phyloP scores from a whole-genome alignment of 2,888 invertebrate genomes.

The Apeira syringaria region DNA sequence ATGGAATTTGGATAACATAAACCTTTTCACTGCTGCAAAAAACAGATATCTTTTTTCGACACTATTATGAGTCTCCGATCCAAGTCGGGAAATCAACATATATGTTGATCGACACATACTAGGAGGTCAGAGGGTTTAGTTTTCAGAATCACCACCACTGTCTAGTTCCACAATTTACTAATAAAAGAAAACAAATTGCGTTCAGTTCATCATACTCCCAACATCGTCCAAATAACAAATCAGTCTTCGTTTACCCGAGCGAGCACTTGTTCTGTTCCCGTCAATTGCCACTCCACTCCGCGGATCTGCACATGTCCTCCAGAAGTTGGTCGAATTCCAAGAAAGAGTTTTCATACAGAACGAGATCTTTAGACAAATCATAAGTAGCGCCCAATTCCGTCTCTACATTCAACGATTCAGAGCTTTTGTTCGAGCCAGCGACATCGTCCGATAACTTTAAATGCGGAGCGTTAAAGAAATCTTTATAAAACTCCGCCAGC shows the following conservation, averaged over 20 bases:
- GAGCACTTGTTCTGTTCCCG: constrained; percentile 33
- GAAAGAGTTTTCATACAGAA: constrained; percentile 88
- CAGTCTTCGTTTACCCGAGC: constrained; percentile 13
- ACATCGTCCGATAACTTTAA: constrained; percentile 60
- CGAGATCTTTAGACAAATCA: constrained; percentile 88
- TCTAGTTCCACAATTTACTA: neutral
- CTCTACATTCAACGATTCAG: constrained; percentile 47
- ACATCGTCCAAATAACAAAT: constrained; percentile 7
- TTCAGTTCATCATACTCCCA: constrained; percentile 6
- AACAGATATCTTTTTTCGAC: no score
- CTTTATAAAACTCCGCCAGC: constrained; percentile 90
- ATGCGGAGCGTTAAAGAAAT: constrained; percentile 89
- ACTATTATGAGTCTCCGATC: no score
- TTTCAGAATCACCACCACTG: no score
- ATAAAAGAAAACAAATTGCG: constrained; percentile 1
- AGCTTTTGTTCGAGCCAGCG: constrained; percentile 37
- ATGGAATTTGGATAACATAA: no score
- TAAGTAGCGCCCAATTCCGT: constrained; percentile 69
- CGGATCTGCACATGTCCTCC: constrained; percentile 86
- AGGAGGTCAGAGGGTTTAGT: no score
- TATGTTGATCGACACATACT: no score
- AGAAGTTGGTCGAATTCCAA: constrained; percentile 90
- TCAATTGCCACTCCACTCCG: constrained; percentile 82
- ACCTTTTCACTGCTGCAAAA: no score
- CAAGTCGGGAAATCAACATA: no score